Evolutionary conservation across 2,888 invertebrate species (phyloP).

Genomic region (Fragum fragum): DNA sequence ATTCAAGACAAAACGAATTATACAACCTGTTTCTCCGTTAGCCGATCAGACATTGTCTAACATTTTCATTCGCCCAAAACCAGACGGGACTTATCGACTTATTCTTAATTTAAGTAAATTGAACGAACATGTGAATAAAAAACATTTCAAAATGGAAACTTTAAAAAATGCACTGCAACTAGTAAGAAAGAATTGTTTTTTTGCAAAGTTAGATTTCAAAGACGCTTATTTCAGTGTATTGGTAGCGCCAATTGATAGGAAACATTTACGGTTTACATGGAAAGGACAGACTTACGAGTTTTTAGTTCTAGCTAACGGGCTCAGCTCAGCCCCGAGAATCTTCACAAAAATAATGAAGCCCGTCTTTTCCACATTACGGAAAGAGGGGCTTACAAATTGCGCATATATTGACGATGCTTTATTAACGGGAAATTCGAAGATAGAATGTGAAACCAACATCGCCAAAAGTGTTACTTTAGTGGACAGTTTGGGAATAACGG

Average conservation of each 20-base stretch:
- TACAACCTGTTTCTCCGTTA: no score
- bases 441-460: conserved; percentile 33
- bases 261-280: conserved; percentile 61
- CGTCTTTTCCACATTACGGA: conserved; percentile 47
- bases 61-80: conserved; percentile 30
- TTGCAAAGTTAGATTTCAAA: conserved; percentile 52
- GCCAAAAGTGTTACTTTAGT: conserved; percentile 13
- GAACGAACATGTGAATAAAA: no score
- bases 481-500: conserved; percentile 44
- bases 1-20: conserved; percentile 15
- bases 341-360: conserved; percentile 64
- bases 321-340: conserved; percentile 45
- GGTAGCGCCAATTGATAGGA: no score
- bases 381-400: conserved; percentile 35
- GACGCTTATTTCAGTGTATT: conserved; percentile 61
- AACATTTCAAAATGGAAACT: no score
- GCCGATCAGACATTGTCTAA: conserved; percentile 33
- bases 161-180: no score
- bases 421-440: conserved; percentile 4
- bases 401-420: conserved; percentile 51
- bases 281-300: conserved; percentile 40
- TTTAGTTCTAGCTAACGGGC: conserved; percentile 56
- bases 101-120: no score
- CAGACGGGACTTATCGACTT: conserved; percentile 17
- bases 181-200: conserved; percentile 50